Evolutionary conservation across 2,797 vertebrate species (phyloP).

Genomic region (Triplophysa bombifrons): DNA sequence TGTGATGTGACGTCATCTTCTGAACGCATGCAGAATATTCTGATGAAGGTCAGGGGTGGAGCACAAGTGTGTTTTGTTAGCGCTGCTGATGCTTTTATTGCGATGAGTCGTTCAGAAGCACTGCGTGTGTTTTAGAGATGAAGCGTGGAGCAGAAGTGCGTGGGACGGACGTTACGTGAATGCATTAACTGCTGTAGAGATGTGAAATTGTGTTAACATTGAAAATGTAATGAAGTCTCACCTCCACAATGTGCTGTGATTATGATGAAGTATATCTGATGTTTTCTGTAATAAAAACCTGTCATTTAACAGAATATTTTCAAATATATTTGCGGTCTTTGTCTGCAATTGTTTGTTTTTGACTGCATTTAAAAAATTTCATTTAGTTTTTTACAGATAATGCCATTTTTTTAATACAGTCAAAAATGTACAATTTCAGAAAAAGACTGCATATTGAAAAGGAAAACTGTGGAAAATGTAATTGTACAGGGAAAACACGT

Average conservation of each 20-base stretch:
- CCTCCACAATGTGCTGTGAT: background rate
- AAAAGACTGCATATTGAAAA: no score
- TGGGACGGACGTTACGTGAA: constrained; percentile 9
- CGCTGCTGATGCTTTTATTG: background rate
- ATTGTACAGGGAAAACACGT: no score
- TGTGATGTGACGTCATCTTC: constrained; percentile 17
- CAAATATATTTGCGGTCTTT: no score
- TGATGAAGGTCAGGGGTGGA: constrained; percentile 20
- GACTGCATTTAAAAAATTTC: no score
- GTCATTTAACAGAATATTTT: no score
- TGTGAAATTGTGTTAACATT: background rate
- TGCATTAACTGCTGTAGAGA: background rate
- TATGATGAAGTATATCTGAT: background rate
- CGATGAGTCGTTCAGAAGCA: background rate
- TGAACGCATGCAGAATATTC: background rate
- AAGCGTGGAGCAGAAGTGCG: constrained; percentile 7
- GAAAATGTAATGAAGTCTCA: background rate
- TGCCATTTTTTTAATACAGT: no score
- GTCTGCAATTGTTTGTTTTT: no score
- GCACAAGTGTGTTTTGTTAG: constrained; percentile 1
- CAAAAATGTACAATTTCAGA: no score
- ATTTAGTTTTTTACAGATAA: no score
- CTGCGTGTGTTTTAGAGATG: constrained; percentile 10
- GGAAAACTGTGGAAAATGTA: no score
- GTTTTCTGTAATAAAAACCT: no score